A percentile compares a stretch with the other conserved stretches of the same genome.
Evolutionary conservation across 2,888 invertebrate species (phyloP).

Genomic region (Calliphora vomitoria): DNA sequence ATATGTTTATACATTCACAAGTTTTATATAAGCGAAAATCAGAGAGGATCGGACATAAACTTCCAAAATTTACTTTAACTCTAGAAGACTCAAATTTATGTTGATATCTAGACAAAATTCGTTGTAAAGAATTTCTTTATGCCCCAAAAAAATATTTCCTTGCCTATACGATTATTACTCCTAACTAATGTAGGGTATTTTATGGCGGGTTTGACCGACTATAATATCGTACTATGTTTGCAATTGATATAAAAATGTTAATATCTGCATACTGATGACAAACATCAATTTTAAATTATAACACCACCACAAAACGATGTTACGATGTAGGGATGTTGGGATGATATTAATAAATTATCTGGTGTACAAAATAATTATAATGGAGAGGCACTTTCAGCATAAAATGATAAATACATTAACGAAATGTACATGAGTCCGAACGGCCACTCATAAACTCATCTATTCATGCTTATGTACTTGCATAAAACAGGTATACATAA

Average conservation of each 20-base stretch:
- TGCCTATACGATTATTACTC: too few species aligned
- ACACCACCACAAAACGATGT: neutral
- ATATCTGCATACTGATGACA: slow-evolving; percentile 6
- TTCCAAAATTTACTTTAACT: too few species aligned
- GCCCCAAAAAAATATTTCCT: too few species aligned
- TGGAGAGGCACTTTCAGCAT: neutral
- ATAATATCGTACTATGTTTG: neutral
- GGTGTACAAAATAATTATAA: slow-evolving; percentile 30
- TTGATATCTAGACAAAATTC: too few species aligned
- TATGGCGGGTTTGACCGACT: too few species aligned
- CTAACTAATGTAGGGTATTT: too few species aligned
- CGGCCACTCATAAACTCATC: neutral
- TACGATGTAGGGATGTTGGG: neutral
- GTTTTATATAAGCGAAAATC: too few species aligned
- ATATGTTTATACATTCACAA: too few species aligned
- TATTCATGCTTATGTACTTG: neutral
- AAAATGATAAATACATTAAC: slow-evolving; percentile 1
- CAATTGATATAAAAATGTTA: neutral
- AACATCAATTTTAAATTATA: slow-evolving; percentile 9
- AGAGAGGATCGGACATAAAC: too few species aligned
- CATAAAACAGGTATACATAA: neutral
- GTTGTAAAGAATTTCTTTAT: too few species aligned
- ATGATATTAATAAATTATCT: slow-evolving; percentile 38
- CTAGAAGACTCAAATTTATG: too few species aligned
- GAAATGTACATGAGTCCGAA: neutral